phyloP scores from a whole-genome alignment of 1,140 invertebrate genomes.

The Hestina assimilis region DNA sequence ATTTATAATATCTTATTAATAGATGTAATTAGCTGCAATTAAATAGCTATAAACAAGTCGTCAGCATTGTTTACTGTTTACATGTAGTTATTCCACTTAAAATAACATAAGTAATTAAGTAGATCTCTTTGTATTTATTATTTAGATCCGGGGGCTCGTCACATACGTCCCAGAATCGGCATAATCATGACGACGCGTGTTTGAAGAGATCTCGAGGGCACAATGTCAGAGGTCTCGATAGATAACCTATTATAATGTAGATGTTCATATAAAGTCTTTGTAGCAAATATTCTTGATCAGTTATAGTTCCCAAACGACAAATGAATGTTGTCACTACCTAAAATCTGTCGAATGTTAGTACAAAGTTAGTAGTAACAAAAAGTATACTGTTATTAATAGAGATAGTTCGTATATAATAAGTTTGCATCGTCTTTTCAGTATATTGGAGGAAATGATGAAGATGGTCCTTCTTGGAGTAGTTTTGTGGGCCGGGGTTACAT shows the following conservation, averaged over 20 bases:
- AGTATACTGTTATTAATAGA: slow-evolving; percentile 18
- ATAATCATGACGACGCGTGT: slow-evolving; percentile 36
- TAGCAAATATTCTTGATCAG: slow-evolving; percentile 39
- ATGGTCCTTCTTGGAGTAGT: slow-evolving; percentile 68
- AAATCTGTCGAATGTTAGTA: slow-evolving; percentile 31
- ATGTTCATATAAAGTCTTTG: slow-evolving; percentile 44
- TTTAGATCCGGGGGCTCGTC: slow-evolving; percentile 44
- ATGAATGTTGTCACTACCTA: slow-evolving; percentile 27
- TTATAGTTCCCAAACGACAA: slow-evolving; percentile 30
- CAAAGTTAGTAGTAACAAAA: too few species aligned
- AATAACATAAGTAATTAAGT: too few species aligned
- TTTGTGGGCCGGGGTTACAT: slow-evolving; percentile 70
- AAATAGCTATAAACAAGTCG: background rate
- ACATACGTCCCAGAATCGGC: slow-evolving; percentile 12
- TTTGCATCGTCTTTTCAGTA: slow-evolving; percentile 51
- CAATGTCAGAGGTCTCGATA: slow-evolving; percentile 38
- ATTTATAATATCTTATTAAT: too few species aligned
- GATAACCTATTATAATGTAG: slow-evolving; percentile 47
- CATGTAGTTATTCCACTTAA: background rate
- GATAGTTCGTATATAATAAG: background rate
- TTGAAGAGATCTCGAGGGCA: slow-evolving; percentile 40
- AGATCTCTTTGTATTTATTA: slow-evolving; percentile 4
- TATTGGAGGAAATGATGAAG: slow-evolving; percentile 76
- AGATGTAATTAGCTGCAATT: background rate
- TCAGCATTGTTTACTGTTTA: background rate